Percentiles rank a stretch among this genome's conserved stretches.
Conservation (phyloP, 2,888 invertebrate genomes). For the Tenthredo livida region DNA sequence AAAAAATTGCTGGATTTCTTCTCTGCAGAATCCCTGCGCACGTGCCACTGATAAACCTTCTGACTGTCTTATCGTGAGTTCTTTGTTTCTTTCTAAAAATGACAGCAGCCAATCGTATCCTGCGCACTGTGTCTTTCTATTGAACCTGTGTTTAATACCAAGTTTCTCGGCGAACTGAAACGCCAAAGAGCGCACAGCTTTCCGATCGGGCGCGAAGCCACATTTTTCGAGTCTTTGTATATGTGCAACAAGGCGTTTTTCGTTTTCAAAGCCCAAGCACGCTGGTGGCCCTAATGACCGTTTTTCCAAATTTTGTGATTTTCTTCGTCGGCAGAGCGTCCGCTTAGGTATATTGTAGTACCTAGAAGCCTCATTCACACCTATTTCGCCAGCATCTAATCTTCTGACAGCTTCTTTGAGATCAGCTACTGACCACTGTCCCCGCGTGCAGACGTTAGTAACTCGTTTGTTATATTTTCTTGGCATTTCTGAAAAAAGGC, state of each 20-base stretch:
- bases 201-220: slow-evolving; percentile 23
- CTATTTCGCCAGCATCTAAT: slow-evolving; percentile 31
- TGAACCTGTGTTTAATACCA: slow-evolving; percentile 54
- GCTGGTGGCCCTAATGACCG: slow-evolving; percentile 1
- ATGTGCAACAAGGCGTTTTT: slow-evolving; percentile 23
- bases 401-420: slow-evolving; percentile 35
- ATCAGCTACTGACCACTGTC: slow-evolving; percentile 23
- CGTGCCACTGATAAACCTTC: slow-evolving; percentile 35
- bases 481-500: slow-evolving; percentile 34
- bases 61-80: slow-evolving; percentile 1
- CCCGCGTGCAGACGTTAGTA: slow-evolving; percentile 7
- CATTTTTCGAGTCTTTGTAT: slow-evolving; percentile 4
- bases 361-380: slow-evolving; percentile 19
- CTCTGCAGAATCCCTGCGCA: slow-evolving; percentile 25
- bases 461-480: slow-evolving; percentile 4
- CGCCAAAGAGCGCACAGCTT: slow-evolving; percentile 53
- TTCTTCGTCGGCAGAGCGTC: slow-evolving; percentile 12
- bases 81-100: slow-evolving; percentile 42
- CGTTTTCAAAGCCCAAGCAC: slow-evolving; percentile 15
- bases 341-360: slow-evolving; percentile 18
- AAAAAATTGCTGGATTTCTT: slow-evolving; percentile 40
- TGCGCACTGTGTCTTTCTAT: slow-evolving; percentile 49
- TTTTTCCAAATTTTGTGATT: slow-evolving; percentile 14
- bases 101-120: slow-evolving; percentile 57
- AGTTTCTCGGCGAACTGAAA: slow-evolving; percentile 56